Base-by-base conservation (phyloP, 2,888 invertebrate species). In the Tinea pellionella region DNA sequence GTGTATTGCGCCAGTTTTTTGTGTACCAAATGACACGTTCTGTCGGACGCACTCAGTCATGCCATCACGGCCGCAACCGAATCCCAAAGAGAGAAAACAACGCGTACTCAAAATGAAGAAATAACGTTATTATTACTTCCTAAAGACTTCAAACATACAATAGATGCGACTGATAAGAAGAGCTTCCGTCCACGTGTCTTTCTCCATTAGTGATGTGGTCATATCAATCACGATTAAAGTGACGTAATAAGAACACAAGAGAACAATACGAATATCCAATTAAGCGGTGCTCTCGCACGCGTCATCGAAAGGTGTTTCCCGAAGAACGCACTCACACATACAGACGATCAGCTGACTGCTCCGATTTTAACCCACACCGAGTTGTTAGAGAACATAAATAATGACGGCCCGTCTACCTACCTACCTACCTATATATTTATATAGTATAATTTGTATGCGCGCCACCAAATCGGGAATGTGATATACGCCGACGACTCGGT, bases 291-390 rank as follows among this genome's bases (percentile, higher is more conserved):
- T 79, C 78, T 79, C 78, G 79, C 72, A 79, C 80, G 82, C 87
- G 86, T 87, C 86, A 87, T 86, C 85, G 78, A 80, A 86, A 86
- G 87, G 87, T 87, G 87, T 87, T 87, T 86, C 87, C 87, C 87
- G 82, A 87, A 85, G 87, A 86, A 80, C 80, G 80, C 78, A 77
- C 78, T 73, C 78, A 78, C 78, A 78, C 74, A 77, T 68, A n/a
- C n/a, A 64, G 67, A 71, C 73, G 78, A 85, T 83, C 86, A 87
- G 86, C 86, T 86, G 86, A 86, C 80, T 86, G 86, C 86, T 86
- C 86, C 80, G 86, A 87, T 87, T 86, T 85, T 84, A 86, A 86
- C 86, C 73, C 86, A 85, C 85, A 86, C 86, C 71, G 73, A 78
- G 78, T 80, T 83, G 86, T 85, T 85, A 85, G 85, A 85, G 85